Conservation (phyloP, 23 tunicate genomes). For the Halocynthia aurantium region DNA sequence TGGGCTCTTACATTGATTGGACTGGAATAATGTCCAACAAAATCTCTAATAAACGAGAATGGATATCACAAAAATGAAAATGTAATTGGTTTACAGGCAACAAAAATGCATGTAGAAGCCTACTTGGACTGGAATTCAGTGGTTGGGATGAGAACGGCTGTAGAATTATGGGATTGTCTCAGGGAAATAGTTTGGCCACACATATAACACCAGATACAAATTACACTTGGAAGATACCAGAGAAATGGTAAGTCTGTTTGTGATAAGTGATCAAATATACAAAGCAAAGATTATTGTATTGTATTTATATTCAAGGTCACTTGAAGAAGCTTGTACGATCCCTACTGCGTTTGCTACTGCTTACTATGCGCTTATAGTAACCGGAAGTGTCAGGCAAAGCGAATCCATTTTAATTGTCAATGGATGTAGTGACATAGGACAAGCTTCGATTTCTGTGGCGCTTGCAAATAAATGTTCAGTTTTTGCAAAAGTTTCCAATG, state of each 20-base stretch:
- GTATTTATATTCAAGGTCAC: conserved; percentile 1
- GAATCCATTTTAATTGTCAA: conserved; percentile 8
- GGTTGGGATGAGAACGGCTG: conserved; percentile 4
- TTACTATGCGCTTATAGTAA: conserved; percentile 19
- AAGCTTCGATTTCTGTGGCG: conserved; percentile 32
- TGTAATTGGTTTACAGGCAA: background rate
- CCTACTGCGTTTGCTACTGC: conserved; percentile 24
- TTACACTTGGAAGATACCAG: conserved; percentile 24
- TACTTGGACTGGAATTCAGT: conserved; percentile 29
- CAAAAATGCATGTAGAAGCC: background rate
- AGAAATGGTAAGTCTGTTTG: conserved; percentile 10
- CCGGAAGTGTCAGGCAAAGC: conserved; percentile 8
- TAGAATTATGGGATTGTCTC: conserved; percentile 24
- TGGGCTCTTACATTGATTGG: too few species aligned
- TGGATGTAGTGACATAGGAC: conserved; percentile 18
- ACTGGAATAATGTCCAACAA: too few species aligned
- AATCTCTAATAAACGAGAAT: too few species aligned
- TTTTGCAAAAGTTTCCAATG: conserved; percentile 18
- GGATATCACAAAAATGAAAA: too few species aligned
- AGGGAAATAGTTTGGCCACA: conserved; percentile 21
- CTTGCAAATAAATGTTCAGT: conserved; percentile 12
- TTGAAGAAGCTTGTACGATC: conserved; percentile 21
- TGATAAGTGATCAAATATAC: too few species aligned
- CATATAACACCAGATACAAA: conserved; percentile 6
- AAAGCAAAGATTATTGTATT: background rate